Conservation (phyloP, 2,888 invertebrate genomes). For the Cryptocheilus praepositus region DNA sequence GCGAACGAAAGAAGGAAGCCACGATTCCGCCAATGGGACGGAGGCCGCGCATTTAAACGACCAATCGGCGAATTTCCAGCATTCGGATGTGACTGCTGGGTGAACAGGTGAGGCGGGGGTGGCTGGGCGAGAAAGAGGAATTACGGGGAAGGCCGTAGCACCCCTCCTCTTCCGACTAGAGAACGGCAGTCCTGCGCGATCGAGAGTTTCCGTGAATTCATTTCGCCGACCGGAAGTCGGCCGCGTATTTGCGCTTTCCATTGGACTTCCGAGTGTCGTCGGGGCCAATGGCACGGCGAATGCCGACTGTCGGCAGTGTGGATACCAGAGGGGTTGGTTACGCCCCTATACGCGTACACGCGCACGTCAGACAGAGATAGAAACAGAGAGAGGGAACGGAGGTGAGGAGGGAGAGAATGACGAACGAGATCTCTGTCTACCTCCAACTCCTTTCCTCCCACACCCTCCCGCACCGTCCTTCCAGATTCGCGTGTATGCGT, state of each 20-base stretch:
- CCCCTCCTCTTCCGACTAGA: background rate
- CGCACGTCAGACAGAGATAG: slow-evolving; percentile 47
- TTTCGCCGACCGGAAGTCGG: slow-evolving; percentile 57
- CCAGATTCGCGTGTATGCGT: background rate
- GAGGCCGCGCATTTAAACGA: slow-evolving; percentile 37
- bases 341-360: slow-evolving; percentile 56
- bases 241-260: slow-evolving; percentile 69
- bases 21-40: slow-evolving; percentile 53
- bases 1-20: slow-evolving; percentile 29
- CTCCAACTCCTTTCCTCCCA: slow-evolving; percentile 2
- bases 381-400: slow-evolving; percentile 39
- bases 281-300: slow-evolving; percentile 72
- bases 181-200: slow-evolving; percentile 47
- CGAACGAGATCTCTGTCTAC: slow-evolving; percentile 14
- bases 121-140: slow-evolving; percentile 4
- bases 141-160: background rate
- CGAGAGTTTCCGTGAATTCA: slow-evolving; percentile 56
- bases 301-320: slow-evolving; percentile 68
- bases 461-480: background rate
- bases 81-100: slow-evolving; percentile 64
- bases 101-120: slow-evolving; percentile 39
- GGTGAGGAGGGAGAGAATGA: slow-evolving; percentile 27
- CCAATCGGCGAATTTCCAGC: slow-evolving; percentile 68
- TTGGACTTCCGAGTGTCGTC: slow-evolving; percentile 73
- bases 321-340: slow-evolving; percentile 67